Base-by-base conservation (phyloP, 2,888 invertebrate genomes). In the Netelia fuscicornis region DNA sequence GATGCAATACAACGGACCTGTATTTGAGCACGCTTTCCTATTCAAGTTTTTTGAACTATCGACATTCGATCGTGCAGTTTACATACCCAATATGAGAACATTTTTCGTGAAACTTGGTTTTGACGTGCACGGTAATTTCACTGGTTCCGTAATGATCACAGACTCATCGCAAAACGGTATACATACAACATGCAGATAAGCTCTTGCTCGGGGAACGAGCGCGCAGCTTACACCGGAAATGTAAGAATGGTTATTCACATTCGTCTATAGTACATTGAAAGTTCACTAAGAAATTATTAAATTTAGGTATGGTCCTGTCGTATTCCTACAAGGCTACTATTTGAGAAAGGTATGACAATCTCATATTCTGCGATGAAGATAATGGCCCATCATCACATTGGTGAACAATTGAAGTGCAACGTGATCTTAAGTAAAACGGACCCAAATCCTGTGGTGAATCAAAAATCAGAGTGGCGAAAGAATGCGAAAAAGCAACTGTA, bases 111-210 rank as follows among this genome's bases (percentile, higher is more conserved):
- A n/a, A n/a, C n/a, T n/a, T n/a, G n/a, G n/a, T n/a, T n/a, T n/a
- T n/a, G n/a, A n/a, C n/a, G n/a, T n/a, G n/a, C n/a, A n/a, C n/a
- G n/a, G n/a, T n/a, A n/a, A n/a, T n/a, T 72, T 92, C 6, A 58
- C 17, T 2, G 89, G 87, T 17, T 83, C 48, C 37, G 58, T 91
- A 1, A 87, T 88, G 76, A 90, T 70, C 88, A 83, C 0, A 81
- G 81, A 20, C 70, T 54, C 2, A 42, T 87, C 8, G 88, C 88
- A 0, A 87, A 87, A 42, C 60, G 86, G 20, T 90, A 89, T 64
- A 76, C 71, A 0, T 90, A 89, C 68, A 78, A 86, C 68, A 58
- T 91, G 3, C 84, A 88, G 71, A 79, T 91, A 6, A 79, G 56
- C 13, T 86, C 84, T 58, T 71, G 72, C 30, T 1, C 11, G 5